Evolutionary conservation across 2,113 vertebrate species (phyloP).

Genomic region (Aplodontia rufa): DNA sequence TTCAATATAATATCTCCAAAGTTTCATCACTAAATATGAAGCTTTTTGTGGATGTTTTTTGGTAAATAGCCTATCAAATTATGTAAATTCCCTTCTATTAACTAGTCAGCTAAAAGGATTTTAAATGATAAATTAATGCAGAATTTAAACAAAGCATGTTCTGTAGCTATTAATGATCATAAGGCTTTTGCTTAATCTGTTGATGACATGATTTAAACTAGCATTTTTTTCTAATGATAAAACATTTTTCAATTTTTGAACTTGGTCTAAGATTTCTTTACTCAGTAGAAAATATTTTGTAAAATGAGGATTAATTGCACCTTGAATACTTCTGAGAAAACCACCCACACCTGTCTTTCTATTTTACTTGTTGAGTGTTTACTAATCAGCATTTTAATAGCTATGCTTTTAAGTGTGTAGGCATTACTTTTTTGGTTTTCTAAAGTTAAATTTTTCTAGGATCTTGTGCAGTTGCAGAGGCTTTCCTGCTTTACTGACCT

Average conservation of each 20-base stretch:
- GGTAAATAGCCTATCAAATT: not conserved
- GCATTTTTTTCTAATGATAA: not conserved
- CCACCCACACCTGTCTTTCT: not conserved
- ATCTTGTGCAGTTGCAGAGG: not conserved
- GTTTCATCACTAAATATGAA: not conserved
- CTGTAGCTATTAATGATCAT: not conserved
- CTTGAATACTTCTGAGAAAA: not conserved
- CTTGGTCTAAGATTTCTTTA: not conserved
- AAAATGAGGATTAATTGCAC: not conserved
- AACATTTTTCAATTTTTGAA: not conserved
- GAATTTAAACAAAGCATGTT: conserved; percentile 4
- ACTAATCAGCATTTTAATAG: conserved; percentile 15
- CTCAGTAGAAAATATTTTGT: conserved; percentile 17
- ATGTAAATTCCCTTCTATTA: not conserved
- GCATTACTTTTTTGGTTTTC: not conserved
- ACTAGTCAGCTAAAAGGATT: not conserved
- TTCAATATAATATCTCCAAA: not conserved
- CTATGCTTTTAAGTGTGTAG: not conserved
- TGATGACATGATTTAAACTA: not conserved
- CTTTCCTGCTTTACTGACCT: not conserved
- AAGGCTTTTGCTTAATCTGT: not conserved
- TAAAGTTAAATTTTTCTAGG: not conserved
- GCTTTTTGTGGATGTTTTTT: not conserved
- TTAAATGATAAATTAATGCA: not conserved
- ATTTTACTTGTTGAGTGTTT: not conserved